Evolutionary conservation across 1,140 invertebrate species (phyloP).

Genomic region (Drosophila nigrodunni): DNA sequence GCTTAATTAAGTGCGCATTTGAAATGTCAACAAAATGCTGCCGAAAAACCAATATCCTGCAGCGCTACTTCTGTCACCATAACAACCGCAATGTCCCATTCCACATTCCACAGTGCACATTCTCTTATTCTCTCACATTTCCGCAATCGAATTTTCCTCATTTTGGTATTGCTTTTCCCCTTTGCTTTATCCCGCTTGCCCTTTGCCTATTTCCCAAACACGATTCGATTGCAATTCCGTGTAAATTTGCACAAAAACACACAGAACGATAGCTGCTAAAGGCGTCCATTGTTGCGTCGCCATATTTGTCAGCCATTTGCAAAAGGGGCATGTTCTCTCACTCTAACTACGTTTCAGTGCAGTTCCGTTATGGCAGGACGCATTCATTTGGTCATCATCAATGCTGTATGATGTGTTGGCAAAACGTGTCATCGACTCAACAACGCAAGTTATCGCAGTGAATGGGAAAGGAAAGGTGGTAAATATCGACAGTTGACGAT

Average conservation of each 20-base stretch:
- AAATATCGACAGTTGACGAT: conserved; percentile 28
- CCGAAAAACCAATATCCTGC: conserved; percentile 65
- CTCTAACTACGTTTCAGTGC: conserved; percentile 17
- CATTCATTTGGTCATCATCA: conserved; percentile 68
- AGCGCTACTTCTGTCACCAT: conserved; percentile 1
- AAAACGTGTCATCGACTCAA: conserved; percentile 68
- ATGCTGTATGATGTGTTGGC: conserved; percentile 72
- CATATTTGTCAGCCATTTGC: conserved; percentile 69
- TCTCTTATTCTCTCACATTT: neutral
- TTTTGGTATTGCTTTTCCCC: neutral
- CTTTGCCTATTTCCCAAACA: neutral
- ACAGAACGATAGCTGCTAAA: conserved; percentile 6
- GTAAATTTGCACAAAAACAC: conserved; percentile 71
- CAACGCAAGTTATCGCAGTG: conserved; percentile 3
- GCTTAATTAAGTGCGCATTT: conserved; percentile 73
- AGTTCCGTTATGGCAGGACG: conserved; percentile 67
- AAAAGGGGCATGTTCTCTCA: conserved; percentile 12
- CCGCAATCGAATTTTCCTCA: neutral
- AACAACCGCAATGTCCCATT: conserved; percentile 11
- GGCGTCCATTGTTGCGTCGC: conserved; percentile 40
- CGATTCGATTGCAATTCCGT: conserved; percentile 50
- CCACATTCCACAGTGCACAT: neutral
- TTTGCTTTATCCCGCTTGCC: neutral
- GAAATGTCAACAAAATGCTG: conserved; percentile 58
- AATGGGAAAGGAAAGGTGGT: neutral